phyloP scores from a whole-genome alignment of 2,797 vertebrate species.

The Platalea minor region DNA sequence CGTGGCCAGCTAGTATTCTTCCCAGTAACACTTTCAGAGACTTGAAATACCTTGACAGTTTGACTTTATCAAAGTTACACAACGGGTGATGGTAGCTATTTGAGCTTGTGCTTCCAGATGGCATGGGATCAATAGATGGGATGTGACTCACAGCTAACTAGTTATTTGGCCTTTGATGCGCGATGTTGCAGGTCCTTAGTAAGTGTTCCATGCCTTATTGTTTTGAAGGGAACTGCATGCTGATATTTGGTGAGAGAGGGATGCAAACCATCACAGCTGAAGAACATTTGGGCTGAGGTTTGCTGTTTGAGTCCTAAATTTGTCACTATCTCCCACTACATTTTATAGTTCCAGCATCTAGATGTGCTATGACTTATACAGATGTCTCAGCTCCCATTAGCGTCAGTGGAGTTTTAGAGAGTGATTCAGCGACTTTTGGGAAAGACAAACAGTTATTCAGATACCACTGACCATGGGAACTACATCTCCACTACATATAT shows the following conservation, averaged over 20 bases:
- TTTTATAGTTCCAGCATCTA: not conserved
- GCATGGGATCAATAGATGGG: conserved; percentile 29
- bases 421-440: not conserved
- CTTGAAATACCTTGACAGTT: not conserved
- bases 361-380: not conserved
- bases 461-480: not conserved
- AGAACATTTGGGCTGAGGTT: not conserved
- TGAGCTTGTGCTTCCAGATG: conserved; percentile 33
- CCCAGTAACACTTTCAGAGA: not conserved
- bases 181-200: not conserved
- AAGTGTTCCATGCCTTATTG: not conserved
- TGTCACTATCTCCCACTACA: not conserved
- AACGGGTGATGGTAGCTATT: not conserved
- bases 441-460: not conserved
- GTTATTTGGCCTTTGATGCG: not conserved
- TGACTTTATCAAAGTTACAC: not conserved
- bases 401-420: not conserved
- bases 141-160: conserved; percentile 20
- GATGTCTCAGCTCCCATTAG: not conserved
- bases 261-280: not conserved
- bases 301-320: not conserved
- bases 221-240: not conserved
- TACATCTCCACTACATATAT: not conserved
- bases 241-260: not conserved
- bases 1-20: not conserved